Conservation (phyloP, 2,113 vertebrate species). For the Python bivittatus region DNA sequence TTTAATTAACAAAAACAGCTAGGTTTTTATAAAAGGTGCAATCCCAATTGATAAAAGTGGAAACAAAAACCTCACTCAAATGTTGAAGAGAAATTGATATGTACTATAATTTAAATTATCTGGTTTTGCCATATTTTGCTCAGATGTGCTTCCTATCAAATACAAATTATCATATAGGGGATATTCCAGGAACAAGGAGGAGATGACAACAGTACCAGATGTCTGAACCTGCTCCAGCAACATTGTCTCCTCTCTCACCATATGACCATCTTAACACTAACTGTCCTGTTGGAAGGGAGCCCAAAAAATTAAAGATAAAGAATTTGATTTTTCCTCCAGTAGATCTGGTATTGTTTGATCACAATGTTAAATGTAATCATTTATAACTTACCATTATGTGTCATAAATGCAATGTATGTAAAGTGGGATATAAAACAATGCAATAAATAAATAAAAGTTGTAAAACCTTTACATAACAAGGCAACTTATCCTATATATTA, state of each 20-base stretch:
- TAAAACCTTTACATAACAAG: background rate
- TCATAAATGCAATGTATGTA: background rate
- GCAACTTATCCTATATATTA: background rate
- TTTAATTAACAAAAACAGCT: slow-evolving; percentile 47
- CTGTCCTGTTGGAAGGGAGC: background rate
- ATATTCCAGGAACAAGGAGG: background rate
- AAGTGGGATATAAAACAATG: background rate
- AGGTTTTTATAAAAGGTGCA: slow-evolving; percentile 27
- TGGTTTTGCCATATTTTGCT: background rate
- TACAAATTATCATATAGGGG: background rate
- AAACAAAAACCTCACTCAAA: background rate
- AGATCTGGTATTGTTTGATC: background rate
- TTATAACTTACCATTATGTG: background rate
- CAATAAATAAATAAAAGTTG: background rate
- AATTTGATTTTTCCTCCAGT: background rate
- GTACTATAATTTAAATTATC: background rate
- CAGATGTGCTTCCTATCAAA: slow-evolving; percentile 7
- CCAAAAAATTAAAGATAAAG: background rate
- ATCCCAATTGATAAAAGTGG: background rate
- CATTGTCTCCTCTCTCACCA: background rate
- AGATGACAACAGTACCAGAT: background rate
- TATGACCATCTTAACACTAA: background rate
- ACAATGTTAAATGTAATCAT: background rate
- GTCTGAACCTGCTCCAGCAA: background rate
- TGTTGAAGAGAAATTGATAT: slow-evolving; percentile 24